A percentile compares a stretch with the other conserved stretches of the same genome.
These are phyloP conservation scores for Tapera naevia DNA, from an alignment of 2,797 vertebrate genomes.

Conservation along the genomic window DNA sequence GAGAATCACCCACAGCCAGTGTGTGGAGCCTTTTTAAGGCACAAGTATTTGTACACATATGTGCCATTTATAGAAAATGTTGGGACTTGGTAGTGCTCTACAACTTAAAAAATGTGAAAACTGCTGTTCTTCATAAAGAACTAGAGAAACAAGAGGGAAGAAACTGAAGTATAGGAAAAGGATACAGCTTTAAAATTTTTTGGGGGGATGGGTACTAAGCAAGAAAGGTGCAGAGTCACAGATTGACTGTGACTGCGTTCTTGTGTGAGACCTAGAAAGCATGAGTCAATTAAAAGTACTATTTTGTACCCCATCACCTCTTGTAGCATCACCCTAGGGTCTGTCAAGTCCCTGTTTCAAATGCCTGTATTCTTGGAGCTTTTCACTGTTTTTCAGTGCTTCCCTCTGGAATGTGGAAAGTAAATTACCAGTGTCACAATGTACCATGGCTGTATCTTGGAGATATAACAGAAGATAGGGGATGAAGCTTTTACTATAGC, in stretches of 20 bases:
- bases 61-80: neutral
- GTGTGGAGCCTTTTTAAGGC: neutral
- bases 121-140: neutral
- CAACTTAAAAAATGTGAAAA: neutral
- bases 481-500: neutral
- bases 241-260: neutral
- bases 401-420: neutral
- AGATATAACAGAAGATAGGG: neutral
- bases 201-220: neutral
- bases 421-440: neutral
- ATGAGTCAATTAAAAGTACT: neutral
- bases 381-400: neutral
- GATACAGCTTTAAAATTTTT: neutral
- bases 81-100: neutral
- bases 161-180: neutral
- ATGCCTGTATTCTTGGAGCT: neutral
- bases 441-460: fast-evolving
- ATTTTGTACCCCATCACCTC: neutral
- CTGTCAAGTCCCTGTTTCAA: neutral
- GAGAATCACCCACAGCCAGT: neutral
- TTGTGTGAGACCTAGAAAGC: neutral
- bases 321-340: neutral
- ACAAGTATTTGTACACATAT: neutral
- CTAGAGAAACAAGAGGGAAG: neutral
- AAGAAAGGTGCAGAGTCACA: neutral